Percentiles rank a stretch among this genome's conserved stretches.
These are phyloP conservation scores for Echeneis naucrates DNA, from an alignment of 2,797 vertebrate genomes.

Conservation along the genomic window DNA sequence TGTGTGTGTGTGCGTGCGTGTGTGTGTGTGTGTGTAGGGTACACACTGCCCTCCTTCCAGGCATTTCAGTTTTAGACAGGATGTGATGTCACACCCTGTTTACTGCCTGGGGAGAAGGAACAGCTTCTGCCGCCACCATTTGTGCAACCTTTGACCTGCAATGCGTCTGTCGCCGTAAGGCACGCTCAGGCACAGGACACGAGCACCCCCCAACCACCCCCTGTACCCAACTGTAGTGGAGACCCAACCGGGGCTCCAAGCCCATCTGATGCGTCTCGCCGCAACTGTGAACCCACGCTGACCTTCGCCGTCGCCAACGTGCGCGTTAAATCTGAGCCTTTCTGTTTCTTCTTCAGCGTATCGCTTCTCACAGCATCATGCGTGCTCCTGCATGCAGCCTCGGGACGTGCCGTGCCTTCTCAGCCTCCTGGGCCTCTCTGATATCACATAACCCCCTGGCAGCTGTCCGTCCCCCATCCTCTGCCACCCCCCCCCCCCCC, in stretches of 20 bases:
- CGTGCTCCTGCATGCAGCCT: slow-evolving; percentile 33
- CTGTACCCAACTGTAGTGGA: not conserved
- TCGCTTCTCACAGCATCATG: slow-evolving; percentile 52
- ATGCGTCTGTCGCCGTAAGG: slow-evolving; percentile 32
- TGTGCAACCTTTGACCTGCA: slow-evolving; percentile 58
- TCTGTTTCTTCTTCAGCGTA: slow-evolving; percentile 58
- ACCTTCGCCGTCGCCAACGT: slow-evolving; percentile 39
- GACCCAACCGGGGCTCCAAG: slow-evolving; percentile 16
- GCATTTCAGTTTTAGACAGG: slow-evolving; percentile 68
- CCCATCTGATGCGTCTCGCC: slow-evolving; percentile 21
- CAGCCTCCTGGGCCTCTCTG: slow-evolving; percentile 50
- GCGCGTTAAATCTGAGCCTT: slow-evolving; percentile 42
- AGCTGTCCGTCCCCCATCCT: slow-evolving; percentile 64
- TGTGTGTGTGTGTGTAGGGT: slow-evolving; percentile 21
- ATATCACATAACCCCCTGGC: slow-evolving; percentile 77
- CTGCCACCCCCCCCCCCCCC: not conserved
- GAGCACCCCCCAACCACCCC: not conserved
- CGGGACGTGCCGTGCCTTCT: slow-evolving; percentile 63
- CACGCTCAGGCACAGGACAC: slow-evolving; percentile 34
- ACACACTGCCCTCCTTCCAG: slow-evolving; percentile 49
- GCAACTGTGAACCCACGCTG: slow-evolving; percentile 54
- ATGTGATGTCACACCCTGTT: slow-evolving; percentile 85
- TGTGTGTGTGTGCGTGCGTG: slow-evolving; percentile 52
- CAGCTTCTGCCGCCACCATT: slow-evolving; percentile 29
- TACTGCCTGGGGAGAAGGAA: slow-evolving; percentile 63